Evolutionary conservation across 2,797 vertebrate genomes (phyloP).

Genomic region (Sebastes elongatus): DNA sequence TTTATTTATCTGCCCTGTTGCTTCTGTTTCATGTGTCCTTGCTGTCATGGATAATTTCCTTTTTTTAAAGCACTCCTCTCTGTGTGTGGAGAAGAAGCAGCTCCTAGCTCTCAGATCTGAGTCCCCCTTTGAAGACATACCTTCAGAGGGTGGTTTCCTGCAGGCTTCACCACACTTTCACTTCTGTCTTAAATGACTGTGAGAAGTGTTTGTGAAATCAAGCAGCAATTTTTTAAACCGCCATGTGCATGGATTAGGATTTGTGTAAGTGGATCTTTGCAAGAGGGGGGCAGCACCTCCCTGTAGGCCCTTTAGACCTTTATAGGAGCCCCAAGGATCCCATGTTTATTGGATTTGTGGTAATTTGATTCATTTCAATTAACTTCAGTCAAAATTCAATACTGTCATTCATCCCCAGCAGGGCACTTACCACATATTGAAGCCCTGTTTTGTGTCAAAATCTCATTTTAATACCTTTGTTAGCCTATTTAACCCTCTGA

Average conservation of each 20-base stretch:
- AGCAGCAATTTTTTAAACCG: background rate
- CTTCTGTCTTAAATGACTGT: slow-evolving; percentile 4
- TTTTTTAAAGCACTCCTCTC: slow-evolving; percentile 12
- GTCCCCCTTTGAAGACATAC: slow-evolving; percentile 48
- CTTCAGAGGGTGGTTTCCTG: slow-evolving; percentile 58
- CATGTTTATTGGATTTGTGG: background rate
- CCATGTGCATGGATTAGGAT: background rate
- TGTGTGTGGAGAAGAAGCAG: slow-evolving; percentile 14
- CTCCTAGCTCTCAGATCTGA: slow-evolving; percentile 59
- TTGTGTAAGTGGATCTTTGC: background rate
- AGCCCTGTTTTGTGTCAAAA: background rate
- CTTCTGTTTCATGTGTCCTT: slow-evolving; percentile 35
- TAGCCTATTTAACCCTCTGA: too few relatives aligned
- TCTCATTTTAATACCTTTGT: background rate
- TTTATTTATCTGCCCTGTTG: slow-evolving; percentile 46
- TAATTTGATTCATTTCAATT: background rate
- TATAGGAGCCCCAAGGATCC: background rate
- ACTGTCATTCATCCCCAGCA: background rate
- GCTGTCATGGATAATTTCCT: slow-evolving; percentile 39
- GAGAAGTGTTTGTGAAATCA: background rate
- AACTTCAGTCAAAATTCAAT: background rate
- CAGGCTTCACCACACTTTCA: slow-evolving; percentile 48
- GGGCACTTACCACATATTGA: background rate
- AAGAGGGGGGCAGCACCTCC: too few relatives aligned
- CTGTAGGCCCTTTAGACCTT: background rate